Base-by-base conservation (phyloP, 2,797 vertebrate species). In the Hyperoplus immaculatus region DNA sequence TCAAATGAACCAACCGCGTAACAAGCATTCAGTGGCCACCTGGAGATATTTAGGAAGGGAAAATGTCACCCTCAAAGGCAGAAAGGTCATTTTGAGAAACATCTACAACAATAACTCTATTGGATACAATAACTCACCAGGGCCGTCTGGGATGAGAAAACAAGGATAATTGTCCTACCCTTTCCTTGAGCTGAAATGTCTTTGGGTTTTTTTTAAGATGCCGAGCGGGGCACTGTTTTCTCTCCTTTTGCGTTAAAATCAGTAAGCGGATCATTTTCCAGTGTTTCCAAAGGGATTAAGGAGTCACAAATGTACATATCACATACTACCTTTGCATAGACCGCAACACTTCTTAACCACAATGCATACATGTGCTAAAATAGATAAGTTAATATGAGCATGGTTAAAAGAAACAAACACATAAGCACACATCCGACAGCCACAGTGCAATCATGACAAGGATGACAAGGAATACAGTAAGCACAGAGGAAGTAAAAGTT, bases 401-500 rank as follows among this genome's bases (percentile, higher is more conserved):
- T 6, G 55, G 13, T 51, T 54, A 13, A 64, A 56, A 53, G 38
- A n/a, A 43, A 29, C 29, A 29, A 29, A 29, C 29, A 29, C 29
- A 29, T 29, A 29, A 29, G 29, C 29, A 29, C 29, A 29, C 29
- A 29, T 29, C 29, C 29, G 29, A 29, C 43, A 18, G 7, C 8
- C 4, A 43, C 66, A 46, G 80, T 12, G 12, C 38, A 60, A 50
- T 53, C 14, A 11, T 38, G 57, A 5, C 1, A 5, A 15, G 11
- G 12, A 41, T 59, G 42, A 72, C 15, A 50, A 2, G 50, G 16
- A 42, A 0, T 41, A 46, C 62, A 58, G 53, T 29, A 43, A 72
- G 18, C 75, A 54, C 14, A 53, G 43, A 61, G 13, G 18, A 55
- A 54, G 61, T 45, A 58, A 61, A 62, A 66, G 64, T 61, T 29